Evolutionary conservation across 1,140 invertebrate genomes (phyloP).

Genomic region (Rhopalosiphum padi): DNA sequence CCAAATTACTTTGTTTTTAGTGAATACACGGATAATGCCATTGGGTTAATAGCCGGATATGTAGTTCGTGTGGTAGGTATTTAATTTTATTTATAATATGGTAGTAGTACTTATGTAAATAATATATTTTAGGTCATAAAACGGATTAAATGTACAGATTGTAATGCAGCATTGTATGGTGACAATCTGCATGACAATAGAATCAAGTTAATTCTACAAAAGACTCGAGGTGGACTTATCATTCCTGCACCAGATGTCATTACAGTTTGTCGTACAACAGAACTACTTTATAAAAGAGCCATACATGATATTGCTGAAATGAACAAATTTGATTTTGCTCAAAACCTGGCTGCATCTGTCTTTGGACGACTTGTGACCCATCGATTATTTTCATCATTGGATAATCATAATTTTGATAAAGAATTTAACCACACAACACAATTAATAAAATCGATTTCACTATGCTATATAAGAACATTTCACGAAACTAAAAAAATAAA

Average conservation of each 20-base stretch:
- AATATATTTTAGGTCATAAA: neutral
- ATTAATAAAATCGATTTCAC: neutral
- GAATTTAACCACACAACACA: neutral
- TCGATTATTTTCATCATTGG: neutral
- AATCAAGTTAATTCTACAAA: neutral
- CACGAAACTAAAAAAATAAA: slow-evolving; percentile 20
- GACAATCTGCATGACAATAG: neutral
- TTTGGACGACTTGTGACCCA: neutral
- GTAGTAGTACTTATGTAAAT: neutral
- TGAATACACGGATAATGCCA: slow-evolving; percentile 1
- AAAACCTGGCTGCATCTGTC: neutral
- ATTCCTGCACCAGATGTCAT: neutral
- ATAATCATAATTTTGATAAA: neutral
- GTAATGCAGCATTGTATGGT: neutral
- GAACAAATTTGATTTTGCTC: neutral
- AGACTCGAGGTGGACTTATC: neutral
- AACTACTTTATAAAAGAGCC: slow-evolving; percentile 1
- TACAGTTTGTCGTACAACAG: neutral
- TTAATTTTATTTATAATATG: neutral
- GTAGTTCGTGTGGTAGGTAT: neutral
- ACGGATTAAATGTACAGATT: neutral
- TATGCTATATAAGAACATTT: slow-evolving; percentile 20
- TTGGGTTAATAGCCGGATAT: slow-evolving; percentile 6
- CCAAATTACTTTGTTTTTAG: slow-evolving; percentile 17
- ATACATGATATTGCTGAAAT: slow-evolving; percentile 8